Evolutionary conservation across 2,113 vertebrate species (phyloP).

Genomic region (Spermophilus dauricus): DNA sequence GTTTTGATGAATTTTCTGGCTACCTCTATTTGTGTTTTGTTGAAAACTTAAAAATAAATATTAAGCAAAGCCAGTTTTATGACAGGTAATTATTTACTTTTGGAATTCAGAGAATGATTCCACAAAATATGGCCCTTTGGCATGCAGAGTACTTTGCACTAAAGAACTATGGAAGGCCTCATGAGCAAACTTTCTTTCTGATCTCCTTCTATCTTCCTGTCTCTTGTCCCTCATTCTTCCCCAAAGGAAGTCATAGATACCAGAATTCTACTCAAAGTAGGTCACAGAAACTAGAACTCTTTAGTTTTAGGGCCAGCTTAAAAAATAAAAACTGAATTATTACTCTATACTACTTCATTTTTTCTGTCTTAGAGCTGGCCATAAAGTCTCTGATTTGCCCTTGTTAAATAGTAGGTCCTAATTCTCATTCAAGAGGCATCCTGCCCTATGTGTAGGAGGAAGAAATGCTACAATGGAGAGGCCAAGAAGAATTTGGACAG

Average conservation of each 20-base stretch:
- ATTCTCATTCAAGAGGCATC: not conserved
- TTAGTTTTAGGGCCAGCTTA: not conserved
- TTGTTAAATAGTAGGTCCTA: not conserved
- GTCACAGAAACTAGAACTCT: not conserved
- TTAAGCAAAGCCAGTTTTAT: not conserved
- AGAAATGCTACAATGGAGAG: not conserved
- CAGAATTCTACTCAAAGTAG: not conserved
- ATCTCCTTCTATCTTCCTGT: not conserved
- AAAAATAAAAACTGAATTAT: not conserved
- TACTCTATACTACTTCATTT: not conserved
- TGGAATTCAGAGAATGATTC: not conserved
- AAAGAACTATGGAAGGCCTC: not conserved
- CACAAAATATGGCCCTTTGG: fast-evolving
- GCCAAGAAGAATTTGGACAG: not conserved
- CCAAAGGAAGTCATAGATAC: not conserved
- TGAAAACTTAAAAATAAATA: constrained; percentile 39
- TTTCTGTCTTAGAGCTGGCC: not conserved
- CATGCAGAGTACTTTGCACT: not conserved
- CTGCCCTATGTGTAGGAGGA: not conserved
- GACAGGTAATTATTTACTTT: not conserved
- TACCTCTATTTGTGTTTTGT: not conserved
- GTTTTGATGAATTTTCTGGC: not conserved
- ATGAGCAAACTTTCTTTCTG: not conserved
- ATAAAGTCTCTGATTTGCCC: not conserved
- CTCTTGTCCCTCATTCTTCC: not conserved